Evolutionary conservation across 2,888 invertebrate genomes (phyloP), one percentile per base, ranked within the genome.

Genomic region (Epicampocera succincta): DNA sequence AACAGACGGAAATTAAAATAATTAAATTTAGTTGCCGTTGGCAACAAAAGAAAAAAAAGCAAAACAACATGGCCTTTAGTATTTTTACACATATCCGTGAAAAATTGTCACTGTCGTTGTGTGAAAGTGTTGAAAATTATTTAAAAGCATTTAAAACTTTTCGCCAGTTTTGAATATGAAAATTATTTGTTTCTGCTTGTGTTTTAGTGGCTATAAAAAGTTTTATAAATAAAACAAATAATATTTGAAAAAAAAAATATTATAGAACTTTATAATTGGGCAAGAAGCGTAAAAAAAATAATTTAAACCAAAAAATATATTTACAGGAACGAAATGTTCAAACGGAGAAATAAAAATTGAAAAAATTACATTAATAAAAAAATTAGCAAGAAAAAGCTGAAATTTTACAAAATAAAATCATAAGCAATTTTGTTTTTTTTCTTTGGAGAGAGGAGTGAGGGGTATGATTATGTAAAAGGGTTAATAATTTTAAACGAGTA

Each of bases 81-180:
- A 68, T 46, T 54, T 54, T 3, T 2, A n/a, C 13, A 40, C 15
- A 40, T 15, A 5, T 33, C 13, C 5, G 9, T 56, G 42, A 1
- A 13, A 2, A 25, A 25, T 2, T 25, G 25, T 40, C 17, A 11
- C 11, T 44, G 25, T 5, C n/a, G 12, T 1, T 60, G 48, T 12
- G 15, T 19, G 21, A 19, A 44, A 38, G 15, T 50, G 38, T 46
- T 54, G 11, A 25, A 44, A 63, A 65, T 46, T 42, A 46, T 73
- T 73, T 63, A 65, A 56, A 73, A 73, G 12, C 46, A 46, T 65
- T 44, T 54, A 63, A 65, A 54, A 54, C 19, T 46, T 73, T 44
- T 46, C 44, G 44, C 17, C 13, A n/a, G 11, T 33, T 3, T 44
- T n/a, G 42, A 17, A 58, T 40, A 25, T 40, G 46, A 46, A 71